A percentile compares a stretch with the other conserved stretches of the same genome.
phyloP scores from a whole-genome alignment of 2,113 vertebrate species.

The Triplophysa tibetana region DNA sequence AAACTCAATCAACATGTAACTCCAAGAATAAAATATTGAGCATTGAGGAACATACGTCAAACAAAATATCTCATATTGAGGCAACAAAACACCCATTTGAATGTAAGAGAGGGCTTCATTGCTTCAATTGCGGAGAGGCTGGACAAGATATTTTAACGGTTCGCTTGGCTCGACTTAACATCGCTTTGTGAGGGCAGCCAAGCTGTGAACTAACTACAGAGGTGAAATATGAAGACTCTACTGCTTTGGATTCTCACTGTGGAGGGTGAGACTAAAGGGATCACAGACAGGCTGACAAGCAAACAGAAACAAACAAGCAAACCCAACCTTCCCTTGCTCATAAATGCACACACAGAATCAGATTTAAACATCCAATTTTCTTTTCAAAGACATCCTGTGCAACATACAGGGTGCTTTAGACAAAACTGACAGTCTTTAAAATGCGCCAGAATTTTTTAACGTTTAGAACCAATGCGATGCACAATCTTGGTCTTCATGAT shows the following conservation, averaged over 20 bases:
- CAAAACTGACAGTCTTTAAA: constrained; percentile 22
- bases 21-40: no score
- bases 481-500: constrained; percentile 17
- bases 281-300: not conserved
- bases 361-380: constrained; percentile 18
- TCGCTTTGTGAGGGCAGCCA: constrained; percentile 3
- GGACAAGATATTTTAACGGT: constrained; percentile 38
- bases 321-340: not conserved
- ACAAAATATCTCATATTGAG: not conserved
- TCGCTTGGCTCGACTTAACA: constrained; percentile 27
- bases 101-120: not conserved
- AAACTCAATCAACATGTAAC: no score
- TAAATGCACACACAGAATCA: not conserved
- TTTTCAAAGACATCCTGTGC: not conserved
- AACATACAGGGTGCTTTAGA: not conserved
- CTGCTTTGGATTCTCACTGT: constrained; percentile 14
- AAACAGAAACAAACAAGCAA: constrained; percentile 3
- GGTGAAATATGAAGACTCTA: constrained; percentile 30
- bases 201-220: constrained; percentile 7
- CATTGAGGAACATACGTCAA: no score
- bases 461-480: constrained; percentile 7
- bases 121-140: constrained; percentile 1
- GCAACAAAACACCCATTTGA: not conserved
- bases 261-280: constrained; percentile 20
- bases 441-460: not conserved